A percentile compares a stretch with the other conserved stretches of the same genome.
Conservation (phyloP, 1,140 invertebrate species). For the Leptopilina clavipes region DNA sequence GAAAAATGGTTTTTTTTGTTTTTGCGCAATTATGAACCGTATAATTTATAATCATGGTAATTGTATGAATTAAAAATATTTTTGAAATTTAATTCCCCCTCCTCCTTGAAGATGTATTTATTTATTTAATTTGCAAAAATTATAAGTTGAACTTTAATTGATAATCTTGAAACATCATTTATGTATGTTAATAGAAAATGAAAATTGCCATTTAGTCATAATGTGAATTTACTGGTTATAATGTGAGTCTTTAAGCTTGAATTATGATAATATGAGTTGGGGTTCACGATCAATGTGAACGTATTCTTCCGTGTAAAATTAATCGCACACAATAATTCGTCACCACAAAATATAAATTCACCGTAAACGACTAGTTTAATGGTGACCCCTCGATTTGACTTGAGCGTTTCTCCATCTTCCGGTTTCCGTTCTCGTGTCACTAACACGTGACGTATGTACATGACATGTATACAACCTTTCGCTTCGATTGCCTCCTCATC, state of each 20-base stretch:
- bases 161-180: neutral
- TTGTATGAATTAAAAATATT: no score
- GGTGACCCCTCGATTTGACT: neutral
- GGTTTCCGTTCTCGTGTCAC: conserved; percentile 17
- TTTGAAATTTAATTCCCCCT: no score
- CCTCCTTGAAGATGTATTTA: no score
- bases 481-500: no score
- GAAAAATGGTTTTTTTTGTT: no score
- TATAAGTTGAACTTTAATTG: neutral
- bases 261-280: neutral
- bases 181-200: neutral
- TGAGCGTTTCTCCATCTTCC: conserved; percentile 25
- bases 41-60: no score
- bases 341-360: conserved; percentile 1
- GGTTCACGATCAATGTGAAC: neutral
- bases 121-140: neutral
- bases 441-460: neutral
- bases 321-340: neutral
- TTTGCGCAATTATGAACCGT: no score
- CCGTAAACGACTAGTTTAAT: neutral
- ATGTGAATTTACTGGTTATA: neutral
- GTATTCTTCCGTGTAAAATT: neutral
- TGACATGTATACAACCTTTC: neutral
- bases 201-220: neutral
- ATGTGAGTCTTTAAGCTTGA: neutral